A percentile compares a stretch with the other conserved stretches of the same genome.
Evolutionary conservation across 2,797 vertebrate species (phyloP).

Genomic region (Aldrovandia affinis): DNA sequence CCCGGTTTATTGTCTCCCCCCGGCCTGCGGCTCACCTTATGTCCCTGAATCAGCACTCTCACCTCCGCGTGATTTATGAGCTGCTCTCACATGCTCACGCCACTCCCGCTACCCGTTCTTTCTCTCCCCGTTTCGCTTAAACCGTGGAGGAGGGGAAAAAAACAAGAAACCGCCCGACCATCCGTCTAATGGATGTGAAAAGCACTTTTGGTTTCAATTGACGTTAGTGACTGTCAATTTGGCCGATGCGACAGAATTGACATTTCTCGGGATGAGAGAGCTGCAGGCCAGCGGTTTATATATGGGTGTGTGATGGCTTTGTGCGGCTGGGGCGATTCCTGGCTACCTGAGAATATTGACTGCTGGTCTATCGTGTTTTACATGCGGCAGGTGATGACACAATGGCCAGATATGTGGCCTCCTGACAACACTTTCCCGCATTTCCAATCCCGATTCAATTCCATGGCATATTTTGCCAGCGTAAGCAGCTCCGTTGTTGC

Average conservation of each 20-base stretch:
- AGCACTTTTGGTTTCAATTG: constrained; percentile 54
- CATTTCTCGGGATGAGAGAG: constrained; percentile 60
- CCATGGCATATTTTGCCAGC: background rate
- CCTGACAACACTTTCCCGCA: constrained; percentile 38
- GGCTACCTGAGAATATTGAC: constrained; percentile 37
- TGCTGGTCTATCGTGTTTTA: constrained; percentile 21
- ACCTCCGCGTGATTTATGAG: constrained; percentile 78
- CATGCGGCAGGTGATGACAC: constrained; percentile 43
- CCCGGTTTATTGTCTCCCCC: constrained; percentile 83
- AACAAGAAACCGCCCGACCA: constrained; percentile 26
- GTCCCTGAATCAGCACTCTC: constrained; percentile 81
- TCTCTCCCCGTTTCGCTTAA: constrained; percentile 38
- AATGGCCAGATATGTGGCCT: constrained; percentile 38
- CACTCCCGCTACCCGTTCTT: constrained; percentile 11
- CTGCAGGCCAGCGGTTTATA: constrained; percentile 14
- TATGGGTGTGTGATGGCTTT: constrained; percentile 44
- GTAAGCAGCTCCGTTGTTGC: background rate
- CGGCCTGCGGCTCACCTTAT: constrained; percentile 75
- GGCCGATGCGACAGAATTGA: constrained; percentile 53
- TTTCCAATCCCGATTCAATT: constrained; percentile 36
- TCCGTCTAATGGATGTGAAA: constrained; percentile 33
- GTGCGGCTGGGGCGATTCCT: constrained; percentile 37
- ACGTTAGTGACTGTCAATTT: constrained; percentile 63
- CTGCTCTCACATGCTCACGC: constrained; percentile 42
- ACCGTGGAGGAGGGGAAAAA: constrained; percentile 17